These are phyloP conservation scores for Tupaia chinensis DNA, from an alignment of 2,113 vertebrate species.

Conservation along the genomic window DNA sequence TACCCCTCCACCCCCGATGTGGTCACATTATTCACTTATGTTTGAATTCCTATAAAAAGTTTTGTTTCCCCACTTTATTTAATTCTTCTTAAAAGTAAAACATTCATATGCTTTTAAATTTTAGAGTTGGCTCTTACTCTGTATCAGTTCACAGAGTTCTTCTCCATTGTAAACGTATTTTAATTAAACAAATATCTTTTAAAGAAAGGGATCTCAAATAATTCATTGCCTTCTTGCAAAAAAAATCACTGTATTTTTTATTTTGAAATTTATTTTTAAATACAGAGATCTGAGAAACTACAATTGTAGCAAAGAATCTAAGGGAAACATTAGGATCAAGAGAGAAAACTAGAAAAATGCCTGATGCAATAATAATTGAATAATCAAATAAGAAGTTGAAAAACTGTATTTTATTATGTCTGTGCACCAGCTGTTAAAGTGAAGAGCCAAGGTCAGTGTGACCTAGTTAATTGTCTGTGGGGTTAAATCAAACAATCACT, in stretches of 20 bases:
- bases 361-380: constrained; percentile 51
- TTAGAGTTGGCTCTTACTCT: background rate
- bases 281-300: background rate
- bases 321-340: constrained; percentile 22
- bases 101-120: constrained; percentile 13
- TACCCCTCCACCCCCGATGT: fast-evolving
- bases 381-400: constrained; percentile 30
- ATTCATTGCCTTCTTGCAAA: background rate
- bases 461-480: constrained; percentile 47
- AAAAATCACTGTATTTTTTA: background rate
- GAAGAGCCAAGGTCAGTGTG: constrained; percentile 43
- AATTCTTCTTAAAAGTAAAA: constrained; percentile 40
- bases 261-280: constrained; percentile 45
- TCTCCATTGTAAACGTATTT: constrained; percentile 35
- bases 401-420: constrained; percentile 55
- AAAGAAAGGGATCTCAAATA: background rate
- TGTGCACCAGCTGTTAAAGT: constrained; percentile 53
- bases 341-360: constrained; percentile 35
- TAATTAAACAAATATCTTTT: constrained; percentile 5
- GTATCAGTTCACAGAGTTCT: background rate
- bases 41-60: background rate
- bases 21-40: background rate
- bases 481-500: constrained; percentile 49
- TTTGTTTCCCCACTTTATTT: background rate
- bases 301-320: background rate